phyloP scores from a whole-genome alignment of 2,888 invertebrate species.

The Gymnoscelis rufifasciata region DNA sequence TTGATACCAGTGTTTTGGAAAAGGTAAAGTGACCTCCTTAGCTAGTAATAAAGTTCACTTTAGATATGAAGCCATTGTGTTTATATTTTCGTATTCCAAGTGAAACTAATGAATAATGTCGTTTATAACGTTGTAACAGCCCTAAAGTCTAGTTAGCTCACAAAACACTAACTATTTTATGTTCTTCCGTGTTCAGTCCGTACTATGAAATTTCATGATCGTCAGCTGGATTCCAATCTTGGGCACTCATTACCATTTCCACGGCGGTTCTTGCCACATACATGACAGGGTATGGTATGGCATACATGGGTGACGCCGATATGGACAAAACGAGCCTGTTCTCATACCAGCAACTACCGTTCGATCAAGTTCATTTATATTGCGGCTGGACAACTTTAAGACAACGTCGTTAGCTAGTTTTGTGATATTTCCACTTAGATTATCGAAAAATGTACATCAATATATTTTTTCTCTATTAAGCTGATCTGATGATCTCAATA shows the following conservation, averaged over 20 bases:
- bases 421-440: not conserved
- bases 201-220: constrained; percentile 5
- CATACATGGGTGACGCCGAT: constrained; percentile 35
- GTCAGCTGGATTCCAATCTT: constrained; percentile 9
- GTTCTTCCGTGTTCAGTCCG: not conserved
- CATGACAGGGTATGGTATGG: constrained; percentile 29
- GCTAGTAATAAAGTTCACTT: too few relatives aligned
- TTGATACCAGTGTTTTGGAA: too few relatives aligned
- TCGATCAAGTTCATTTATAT: constrained; percentile 58
- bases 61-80: too few relatives aligned
- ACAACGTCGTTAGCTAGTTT: constrained; percentile 34
- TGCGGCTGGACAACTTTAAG: constrained; percentile 47
- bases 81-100: not conserved
- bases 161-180: not conserved
- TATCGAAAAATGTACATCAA: constrained; percentile 1
- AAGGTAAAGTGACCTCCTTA: too few relatives aligned
- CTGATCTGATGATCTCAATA: too few relatives aligned
- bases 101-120: not conserved
- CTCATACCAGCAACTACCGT: constrained; percentile 53
- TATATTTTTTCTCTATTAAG: too few relatives aligned
- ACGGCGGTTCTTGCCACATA: constrained; percentile 39
- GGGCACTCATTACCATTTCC: constrained; percentile 40
- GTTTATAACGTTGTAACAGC: not conserved
- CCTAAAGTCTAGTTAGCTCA: not conserved
- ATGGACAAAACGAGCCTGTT: constrained; percentile 55